Evolutionary conservation across 2,888 invertebrate genomes (phyloP).

Genomic region (Metallyticus violacea): DNA sequence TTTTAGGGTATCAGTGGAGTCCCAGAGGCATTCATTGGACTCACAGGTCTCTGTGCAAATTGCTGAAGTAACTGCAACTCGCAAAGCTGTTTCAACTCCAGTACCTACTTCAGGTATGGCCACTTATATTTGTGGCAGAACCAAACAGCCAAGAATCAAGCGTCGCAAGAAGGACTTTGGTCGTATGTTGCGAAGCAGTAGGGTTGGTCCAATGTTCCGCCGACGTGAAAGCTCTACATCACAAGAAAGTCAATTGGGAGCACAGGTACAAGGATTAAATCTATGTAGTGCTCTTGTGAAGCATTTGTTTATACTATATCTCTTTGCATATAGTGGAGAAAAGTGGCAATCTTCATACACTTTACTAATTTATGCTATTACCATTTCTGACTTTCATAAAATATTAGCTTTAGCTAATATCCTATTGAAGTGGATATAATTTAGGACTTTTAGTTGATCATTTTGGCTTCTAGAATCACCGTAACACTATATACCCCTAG

Average conservation of each 20-base stretch:
- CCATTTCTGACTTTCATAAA: not conserved
- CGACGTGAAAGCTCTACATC: slow-evolving; percentile 70
- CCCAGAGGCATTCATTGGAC: slow-evolving; percentile 81
- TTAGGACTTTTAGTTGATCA: too few relatives aligned
- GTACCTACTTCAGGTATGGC: slow-evolving; percentile 36
- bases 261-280: slow-evolving; percentile 50
- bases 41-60: slow-evolving; percentile 84
- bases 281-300: too few relatives aligned
- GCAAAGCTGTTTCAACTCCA: slow-evolving; percentile 56
- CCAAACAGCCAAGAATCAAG: slow-evolving; percentile 42
- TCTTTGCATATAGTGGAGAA: too few relatives aligned
- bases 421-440: too few relatives aligned
- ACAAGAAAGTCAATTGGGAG: slow-evolving; percentile 68
- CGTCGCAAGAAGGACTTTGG: slow-evolving; percentile 46
- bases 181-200: slow-evolving; percentile 43
- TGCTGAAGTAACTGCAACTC: slow-evolving; percentile 73
- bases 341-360: not conserved
- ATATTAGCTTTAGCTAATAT: too few relatives aligned
- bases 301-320: too few relatives aligned
- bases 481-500: too few relatives aligned
- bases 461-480: too few relatives aligned
- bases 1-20: slow-evolving; percentile 74
- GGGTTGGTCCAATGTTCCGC: slow-evolving; percentile 42
- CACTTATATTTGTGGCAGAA: not conserved
- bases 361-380: not conserved